Evolutionary conservation across 2,797 vertebrate genomes (phyloP), one percentile per base, ranked within the genome.

Genomic region (Argya squamiceps): DNA sequence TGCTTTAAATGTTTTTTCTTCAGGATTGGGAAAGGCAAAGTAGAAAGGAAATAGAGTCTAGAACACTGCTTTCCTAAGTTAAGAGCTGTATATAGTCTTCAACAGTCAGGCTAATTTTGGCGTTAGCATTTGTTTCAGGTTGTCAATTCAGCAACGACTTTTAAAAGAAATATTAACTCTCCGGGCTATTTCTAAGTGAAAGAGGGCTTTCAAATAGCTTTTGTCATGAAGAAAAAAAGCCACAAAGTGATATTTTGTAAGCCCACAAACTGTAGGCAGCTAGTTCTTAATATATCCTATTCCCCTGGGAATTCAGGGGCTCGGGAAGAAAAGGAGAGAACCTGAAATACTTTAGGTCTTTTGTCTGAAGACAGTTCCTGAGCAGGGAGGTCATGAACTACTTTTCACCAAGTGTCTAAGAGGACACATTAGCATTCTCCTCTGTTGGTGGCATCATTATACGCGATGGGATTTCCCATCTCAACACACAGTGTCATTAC

Each of bases 121-220:
- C 27, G 78, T 81, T 86, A 88, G 29, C 50, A 76, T 75, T 84
- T 84, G 47, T 3, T 91, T 92, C 44, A 93, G n/a, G 34, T 13
- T 94, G 34, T 73, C 60, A 75, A 39, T 85, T 89, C 50, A 83
- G 79, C 58, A 89, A 60, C 8, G 58, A 5, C 22, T 76, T 94
- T 89, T 58, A 71, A 86, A 92, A 90, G 46, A 59, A 63, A 7
- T 26, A 92, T 93, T 86, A 92, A 82, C 74, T 39, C 11, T 70
- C 63, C 12, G 2, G 63, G 50, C 49, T 91, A 81, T 84, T 94
- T 93, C 92, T 93, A 92, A 91, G 17, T 77, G 75, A 93, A 95
- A 70, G 39, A 88, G 91, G 65, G 29, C 37, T 92, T 92, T 93
- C 87, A 92, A 88, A 89, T 60, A 87, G 59, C 44, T 93, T 96